Percentiles rank a stretch among this genome's conserved stretches.
phyloP scores from a whole-genome alignment of 1,140 invertebrate species.

The Heliothis subflexa region DNA sequence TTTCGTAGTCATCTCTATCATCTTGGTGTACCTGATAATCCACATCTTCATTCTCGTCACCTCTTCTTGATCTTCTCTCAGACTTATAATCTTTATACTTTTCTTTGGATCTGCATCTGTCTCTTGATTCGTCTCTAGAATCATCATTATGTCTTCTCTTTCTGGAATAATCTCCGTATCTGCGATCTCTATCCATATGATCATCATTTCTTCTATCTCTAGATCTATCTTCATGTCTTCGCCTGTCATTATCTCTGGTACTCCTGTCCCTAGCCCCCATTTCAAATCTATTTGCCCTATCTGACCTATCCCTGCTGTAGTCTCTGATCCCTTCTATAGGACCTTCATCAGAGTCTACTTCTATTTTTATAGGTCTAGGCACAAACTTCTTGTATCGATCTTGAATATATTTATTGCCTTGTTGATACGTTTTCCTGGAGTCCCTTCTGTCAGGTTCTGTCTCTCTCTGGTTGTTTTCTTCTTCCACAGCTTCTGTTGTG shows the following conservation, averaged over 20 bases:
- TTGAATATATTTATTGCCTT: not conserved
- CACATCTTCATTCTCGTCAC: not conserved
- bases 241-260: not conserved
- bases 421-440: not conserved
- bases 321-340: conserved; percentile 1
- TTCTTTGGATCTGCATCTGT: not conserved
- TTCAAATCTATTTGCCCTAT: not conserved
- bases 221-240: not conserved
- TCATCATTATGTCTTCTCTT: conserved; percentile 9
- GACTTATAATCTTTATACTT: not conserved
- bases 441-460: not conserved
- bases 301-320: not conserved
- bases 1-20: not conserved
- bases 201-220: conserved; percentile 10
- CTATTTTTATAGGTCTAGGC: not conserved
- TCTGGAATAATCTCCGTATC: not conserved
- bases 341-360: not conserved
- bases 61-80: not conserved
- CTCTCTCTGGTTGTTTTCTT: not conserved
- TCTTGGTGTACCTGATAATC: not conserved
- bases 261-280: not conserved
- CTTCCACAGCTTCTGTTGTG: conserved; percentile 7
- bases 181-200: not conserved
- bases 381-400: not conserved
- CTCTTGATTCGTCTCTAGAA: not conserved